Conservation (phyloP, 1,140 invertebrate species). For the Cardiocondyla obscurior region DNA sequence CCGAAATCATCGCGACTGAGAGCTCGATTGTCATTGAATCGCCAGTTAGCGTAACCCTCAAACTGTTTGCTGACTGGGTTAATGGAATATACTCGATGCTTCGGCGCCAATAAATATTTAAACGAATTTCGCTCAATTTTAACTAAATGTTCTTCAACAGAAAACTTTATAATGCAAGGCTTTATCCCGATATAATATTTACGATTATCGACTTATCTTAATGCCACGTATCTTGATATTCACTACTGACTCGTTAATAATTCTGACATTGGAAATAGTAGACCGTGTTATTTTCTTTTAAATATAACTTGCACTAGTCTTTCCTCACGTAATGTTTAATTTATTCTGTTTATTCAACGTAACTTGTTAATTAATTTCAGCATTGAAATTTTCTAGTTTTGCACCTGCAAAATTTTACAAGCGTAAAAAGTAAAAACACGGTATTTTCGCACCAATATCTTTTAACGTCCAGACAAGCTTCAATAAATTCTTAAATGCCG, state of each 20-base stretch:
- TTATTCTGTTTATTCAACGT: not conserved
- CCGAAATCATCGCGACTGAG: not conserved
- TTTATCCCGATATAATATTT: not conserved
- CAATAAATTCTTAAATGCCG: not conserved
- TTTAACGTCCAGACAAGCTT: not conserved
- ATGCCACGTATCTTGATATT: too few species aligned
- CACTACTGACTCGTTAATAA: not conserved
- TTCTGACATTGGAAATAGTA: not conserved
- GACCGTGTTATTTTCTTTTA: not conserved
- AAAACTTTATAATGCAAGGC: not conserved
- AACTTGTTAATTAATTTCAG: not conserved
- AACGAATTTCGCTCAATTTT: not conserved
- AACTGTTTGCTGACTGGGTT: constrained; percentile 57
- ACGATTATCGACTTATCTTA: too few species aligned
- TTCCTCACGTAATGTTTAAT: not conserved
- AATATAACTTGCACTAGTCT: not conserved
- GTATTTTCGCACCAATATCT: not conserved
- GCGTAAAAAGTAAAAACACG: not conserved
- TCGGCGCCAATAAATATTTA: not conserved
- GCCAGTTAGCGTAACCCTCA: constrained; percentile 47
- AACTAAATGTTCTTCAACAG: not conserved
- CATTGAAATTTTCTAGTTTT: not conserved
- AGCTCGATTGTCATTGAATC: constrained; percentile 45
- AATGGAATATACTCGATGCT: constrained; percentile 30
- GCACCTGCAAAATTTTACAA: not conserved